Percentiles rank a stretch among this genome's conserved stretches.
phyloP scores from a whole-genome alignment of 2,888 invertebrate genomes.

The Mesorhabditis spiculigera region DNA sequence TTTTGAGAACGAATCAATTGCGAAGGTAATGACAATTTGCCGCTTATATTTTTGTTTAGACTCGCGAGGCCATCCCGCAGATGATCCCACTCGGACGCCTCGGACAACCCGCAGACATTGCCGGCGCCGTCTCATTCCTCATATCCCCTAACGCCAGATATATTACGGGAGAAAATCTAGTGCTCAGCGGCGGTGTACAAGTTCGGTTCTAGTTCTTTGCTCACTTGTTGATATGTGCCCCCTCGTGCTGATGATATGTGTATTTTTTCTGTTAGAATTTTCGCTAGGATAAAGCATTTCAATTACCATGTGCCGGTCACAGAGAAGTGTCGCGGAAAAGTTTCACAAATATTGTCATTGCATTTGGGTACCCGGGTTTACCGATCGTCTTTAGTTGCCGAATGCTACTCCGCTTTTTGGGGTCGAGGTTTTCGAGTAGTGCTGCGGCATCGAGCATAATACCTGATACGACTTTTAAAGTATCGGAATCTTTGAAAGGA shows the following conservation, averaged over 20 bases:
- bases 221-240: conserved; percentile 6
- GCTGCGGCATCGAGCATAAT: conserved; percentile 10
- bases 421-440: neutral
- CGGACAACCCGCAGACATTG: conserved; percentile 35
- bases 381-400: too few species aligned
- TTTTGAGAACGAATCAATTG: neutral
- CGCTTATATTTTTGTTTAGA: conserved; percentile 1
- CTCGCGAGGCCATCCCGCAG: conserved; percentile 8
- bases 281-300: too few species aligned
- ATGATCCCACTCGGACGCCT: conserved; percentile 50
- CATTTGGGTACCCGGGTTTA: too few species aligned
- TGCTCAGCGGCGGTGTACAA: conserved; percentile 43
- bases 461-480: conserved; percentile 14
- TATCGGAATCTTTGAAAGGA: conserved; percentile 13
- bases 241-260: too few species aligned
- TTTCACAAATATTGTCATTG: too few species aligned
- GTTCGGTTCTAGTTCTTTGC: neutral
- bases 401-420: neutral
- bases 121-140: conserved; percentile 43
- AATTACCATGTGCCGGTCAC: too few species aligned
- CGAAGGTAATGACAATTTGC: neutral
- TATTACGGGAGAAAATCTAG: conserved; percentile 48
- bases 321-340: too few species aligned
- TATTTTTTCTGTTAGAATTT: neutral
- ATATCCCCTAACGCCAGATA: conserved; percentile 39